A percentile compares a stretch with the other conserved stretches of the same genome.
phyloP scores from a whole-genome alignment of 2,888 invertebrate species.

The Eulithis testata region DNA sequence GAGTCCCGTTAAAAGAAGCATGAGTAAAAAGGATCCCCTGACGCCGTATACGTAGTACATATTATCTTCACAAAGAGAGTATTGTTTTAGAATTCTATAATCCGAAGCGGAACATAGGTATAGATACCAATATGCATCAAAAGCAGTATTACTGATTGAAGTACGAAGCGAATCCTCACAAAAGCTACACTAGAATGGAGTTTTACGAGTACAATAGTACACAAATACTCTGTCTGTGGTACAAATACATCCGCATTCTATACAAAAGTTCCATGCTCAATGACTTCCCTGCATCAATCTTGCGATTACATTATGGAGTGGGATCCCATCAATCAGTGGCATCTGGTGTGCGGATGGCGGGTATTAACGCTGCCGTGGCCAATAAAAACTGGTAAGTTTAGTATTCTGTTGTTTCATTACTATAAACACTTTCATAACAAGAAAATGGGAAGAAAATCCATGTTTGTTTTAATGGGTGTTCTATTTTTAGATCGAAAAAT shows the following conservation, averaged over 20 bases:
- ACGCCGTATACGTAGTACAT: no score
- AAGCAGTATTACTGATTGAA: no score
- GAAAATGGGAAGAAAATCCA: neutral
- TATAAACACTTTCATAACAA: neutral
- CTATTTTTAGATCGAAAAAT: no score
- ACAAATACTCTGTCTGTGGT: neutral
- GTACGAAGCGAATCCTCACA: no score
- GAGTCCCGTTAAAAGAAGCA: no score
- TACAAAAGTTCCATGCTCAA: constrained; percentile 39
- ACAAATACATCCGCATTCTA: neutral
- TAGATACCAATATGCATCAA: no score
- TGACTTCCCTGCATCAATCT: constrained; percentile 56
- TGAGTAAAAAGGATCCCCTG: no score
- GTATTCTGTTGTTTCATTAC: constrained; percentile 16
- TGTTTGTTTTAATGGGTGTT: no score
- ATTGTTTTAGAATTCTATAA: no score
- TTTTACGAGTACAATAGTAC: neutral
- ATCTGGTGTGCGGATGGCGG: constrained; percentile 56
- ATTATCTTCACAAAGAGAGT: no score
- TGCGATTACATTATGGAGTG: constrained; percentile 59
- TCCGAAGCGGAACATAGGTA: no score
- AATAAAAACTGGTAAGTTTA: constrained; percentile 26
- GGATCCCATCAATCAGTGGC: constrained; percentile 67
- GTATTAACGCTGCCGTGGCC: constrained; percentile 27
- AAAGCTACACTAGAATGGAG: no score